phyloP scores from a whole-genome alignment of 2,888 invertebrate genomes.

The Limnephilus auricula region DNA sequence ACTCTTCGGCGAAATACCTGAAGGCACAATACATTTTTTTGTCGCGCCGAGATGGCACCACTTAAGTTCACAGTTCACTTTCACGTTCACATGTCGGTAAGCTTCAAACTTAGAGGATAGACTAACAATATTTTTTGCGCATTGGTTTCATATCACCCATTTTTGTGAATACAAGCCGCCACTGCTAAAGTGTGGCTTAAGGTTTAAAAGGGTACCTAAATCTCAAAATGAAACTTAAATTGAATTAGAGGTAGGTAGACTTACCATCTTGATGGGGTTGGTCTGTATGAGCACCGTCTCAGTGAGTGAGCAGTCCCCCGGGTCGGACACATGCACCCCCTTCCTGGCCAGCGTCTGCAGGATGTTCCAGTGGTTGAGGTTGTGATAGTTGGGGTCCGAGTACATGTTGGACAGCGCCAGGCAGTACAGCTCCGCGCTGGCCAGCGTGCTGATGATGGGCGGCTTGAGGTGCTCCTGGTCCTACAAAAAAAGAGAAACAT shows the following conservation, averaged over 20 bases:
- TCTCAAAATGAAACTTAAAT: not conserved
- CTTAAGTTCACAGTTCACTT: too few relatives aligned
- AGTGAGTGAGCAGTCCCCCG: slow-evolving; percentile 91
- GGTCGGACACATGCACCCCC: slow-evolving; percentile 91
- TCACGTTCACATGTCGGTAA: too few relatives aligned
- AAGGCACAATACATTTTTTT: too few relatives aligned
- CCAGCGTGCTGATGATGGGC: slow-evolving; percentile 92
- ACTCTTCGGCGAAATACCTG: too few relatives aligned
- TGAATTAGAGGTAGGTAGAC: slow-evolving; percentile 55
- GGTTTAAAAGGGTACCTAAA: too few relatives aligned
- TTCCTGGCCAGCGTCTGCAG: slow-evolving; percentile 95
- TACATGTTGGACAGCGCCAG: slow-evolving; percentile 96
- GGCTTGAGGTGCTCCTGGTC: slow-evolving; percentile 96
- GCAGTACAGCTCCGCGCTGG: slow-evolving; percentile 96
- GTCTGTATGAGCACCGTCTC: slow-evolving; percentile 97
- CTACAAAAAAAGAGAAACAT: slow-evolving; percentile 72
- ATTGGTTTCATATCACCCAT: too few relatives aligned
- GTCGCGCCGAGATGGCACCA: too few relatives aligned
- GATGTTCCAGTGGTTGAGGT: slow-evolving; percentile 96
- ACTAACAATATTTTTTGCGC: too few relatives aligned
- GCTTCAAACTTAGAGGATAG: too few relatives aligned
- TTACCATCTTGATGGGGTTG: slow-evolving; percentile 95
- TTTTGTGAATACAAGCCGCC: too few relatives aligned
- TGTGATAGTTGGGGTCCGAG: slow-evolving; percentile 97
- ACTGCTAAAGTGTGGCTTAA: too few relatives aligned